Base-by-base conservation (phyloP, 2,888 invertebrate genomes). In the Melanophora roralis region DNA sequence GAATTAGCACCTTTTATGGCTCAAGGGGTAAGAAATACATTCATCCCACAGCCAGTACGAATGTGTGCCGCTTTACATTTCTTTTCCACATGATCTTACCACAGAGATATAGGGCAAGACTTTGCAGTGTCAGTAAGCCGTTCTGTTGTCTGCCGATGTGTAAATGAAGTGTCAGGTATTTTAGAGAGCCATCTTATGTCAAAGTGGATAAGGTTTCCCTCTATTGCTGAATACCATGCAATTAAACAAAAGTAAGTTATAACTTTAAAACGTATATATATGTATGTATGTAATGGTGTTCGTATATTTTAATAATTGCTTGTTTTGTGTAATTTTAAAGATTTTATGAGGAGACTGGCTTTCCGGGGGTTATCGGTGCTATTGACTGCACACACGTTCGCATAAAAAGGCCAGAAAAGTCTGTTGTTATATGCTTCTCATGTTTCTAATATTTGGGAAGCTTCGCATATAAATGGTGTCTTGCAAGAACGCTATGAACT, bases 391-490 rank as follows among this genome's bases (percentile, higher is more conserved):
- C 57, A 21, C 38, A 57, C 38, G 57, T 57, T 1, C 38, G 38
- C 7, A 21, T 57, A n/a, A 21, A 57, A 8, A 57, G 21, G 38
- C 57, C 57, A 34, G 0, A 47, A 3, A 19, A 21, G 5, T 11
- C 0, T 19, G 47, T 62, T 7, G 62, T 47, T n/a, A 60, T 7
- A 16, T 60, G 40, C 45, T 27, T n/a, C 60, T 16, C 60, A 60
- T n/a, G 43, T 45, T 4, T 12, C 60, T 14, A 32, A 43, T 16
- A 45, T 60, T 43, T 60, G 43, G 60, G 60, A 60, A 45, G 45
- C 60, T 16, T 60, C 60, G 4, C 27, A 19, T 14, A 32, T 45
- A 7, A 60, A 43, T 43, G 16, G 27, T 43, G 1, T 45, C 11
- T 43, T 60, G 32, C 60, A 60, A 16, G 16, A 43, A 16, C 40